phyloP scores from a whole-genome alignment of 2,888 invertebrate species.

The Acanthosepion lycidas region DNA sequence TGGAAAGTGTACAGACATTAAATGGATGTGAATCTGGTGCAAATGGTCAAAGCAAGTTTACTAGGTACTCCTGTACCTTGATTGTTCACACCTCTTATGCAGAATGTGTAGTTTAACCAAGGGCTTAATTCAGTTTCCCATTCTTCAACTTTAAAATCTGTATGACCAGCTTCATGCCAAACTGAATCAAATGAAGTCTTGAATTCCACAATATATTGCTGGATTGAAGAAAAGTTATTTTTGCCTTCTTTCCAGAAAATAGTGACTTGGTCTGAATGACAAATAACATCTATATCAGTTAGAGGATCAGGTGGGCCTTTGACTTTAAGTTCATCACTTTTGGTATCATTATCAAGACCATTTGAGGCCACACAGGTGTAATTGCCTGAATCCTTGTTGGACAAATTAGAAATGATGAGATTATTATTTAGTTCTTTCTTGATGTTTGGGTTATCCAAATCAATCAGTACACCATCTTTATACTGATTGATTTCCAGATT shows the following conservation, averaged over 20 bases:
- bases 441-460: slow-evolving; percentile 55
- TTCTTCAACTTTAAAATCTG: slow-evolving; percentile 45
- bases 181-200: slow-evolving; percentile 65
- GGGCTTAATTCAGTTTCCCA: slow-evolving; percentile 81
- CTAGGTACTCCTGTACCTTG: slow-evolving; percentile 92
- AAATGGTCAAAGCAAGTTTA: slow-evolving; percentile 77
- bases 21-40: slow-evolving; percentile 94
- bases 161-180: slow-evolving; percentile 49
- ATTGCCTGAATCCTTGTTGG: slow-evolving; percentile 85
- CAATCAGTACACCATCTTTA: slow-evolving; percentile 59
- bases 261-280: slow-evolving; percentile 83
- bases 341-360: slow-evolving; percentile 87
- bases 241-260: slow-evolving; percentile 82
- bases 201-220: slow-evolving; percentile 65
- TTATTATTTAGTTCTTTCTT: slow-evolving; percentile 54
- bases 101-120: slow-evolving; percentile 96
- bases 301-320: slow-evolving; percentile 85
- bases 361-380: slow-evolving; percentile 96
- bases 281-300: slow-evolving; percentile 78
- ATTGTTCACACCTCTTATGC: slow-evolving; percentile 92
- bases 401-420: slow-evolving; percentile 59
- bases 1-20: slow-evolving; percentile 91
- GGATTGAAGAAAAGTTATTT: slow-evolving; percentile 67
- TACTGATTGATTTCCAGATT: slow-evolving; percentile 77
- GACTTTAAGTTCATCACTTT: slow-evolving; percentile 90